phyloP scores from a whole-genome alignment of 2,113 vertebrate species.

The Gnathochromis pfefferi region DNA sequence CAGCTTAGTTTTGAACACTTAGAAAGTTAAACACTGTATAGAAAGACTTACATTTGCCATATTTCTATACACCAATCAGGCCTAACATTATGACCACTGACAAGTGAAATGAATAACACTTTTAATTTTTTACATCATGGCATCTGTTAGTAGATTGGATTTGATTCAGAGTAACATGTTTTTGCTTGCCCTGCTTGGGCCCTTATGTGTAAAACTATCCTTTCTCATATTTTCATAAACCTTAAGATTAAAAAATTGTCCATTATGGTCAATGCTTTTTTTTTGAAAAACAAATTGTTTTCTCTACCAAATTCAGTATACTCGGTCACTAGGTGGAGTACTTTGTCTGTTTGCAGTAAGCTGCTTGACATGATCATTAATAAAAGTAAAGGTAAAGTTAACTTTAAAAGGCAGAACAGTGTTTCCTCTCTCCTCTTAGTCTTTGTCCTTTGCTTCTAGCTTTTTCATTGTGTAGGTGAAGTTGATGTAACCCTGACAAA shows the following conservation, averaged over 20 bases:
- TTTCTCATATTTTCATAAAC: not conserved
- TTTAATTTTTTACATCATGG: conserved; percentile 36
- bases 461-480: conserved; percentile 71
- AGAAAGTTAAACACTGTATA: not conserved
- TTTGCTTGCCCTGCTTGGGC: not conserved
- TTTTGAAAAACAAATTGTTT: not conserved
- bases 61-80: not conserved
- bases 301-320: not conserved
- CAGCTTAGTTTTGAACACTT: not conserved
- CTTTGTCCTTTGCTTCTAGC: conserved; percentile 44
- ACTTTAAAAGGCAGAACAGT: not conserved
- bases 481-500: conserved; percentile 75
- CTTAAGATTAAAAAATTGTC: not conserved
- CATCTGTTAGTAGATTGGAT: conserved; percentile 11
- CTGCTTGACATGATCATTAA: not conserved
- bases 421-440: not conserved
- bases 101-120: not conserved
- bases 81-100: not conserved
- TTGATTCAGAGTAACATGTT: not conserved
- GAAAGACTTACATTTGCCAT: not conserved
- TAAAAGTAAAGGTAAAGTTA: not conserved
- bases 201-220: not conserved
- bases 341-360: not conserved
- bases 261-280: not conserved
- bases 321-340: not conserved